A percentile compares a stretch with the other conserved stretches of the same genome.
These are phyloP conservation scores for Drosophila guanche DNA, from an alignment of 1,140 invertebrate species.

Conservation along the genomic window DNA sequence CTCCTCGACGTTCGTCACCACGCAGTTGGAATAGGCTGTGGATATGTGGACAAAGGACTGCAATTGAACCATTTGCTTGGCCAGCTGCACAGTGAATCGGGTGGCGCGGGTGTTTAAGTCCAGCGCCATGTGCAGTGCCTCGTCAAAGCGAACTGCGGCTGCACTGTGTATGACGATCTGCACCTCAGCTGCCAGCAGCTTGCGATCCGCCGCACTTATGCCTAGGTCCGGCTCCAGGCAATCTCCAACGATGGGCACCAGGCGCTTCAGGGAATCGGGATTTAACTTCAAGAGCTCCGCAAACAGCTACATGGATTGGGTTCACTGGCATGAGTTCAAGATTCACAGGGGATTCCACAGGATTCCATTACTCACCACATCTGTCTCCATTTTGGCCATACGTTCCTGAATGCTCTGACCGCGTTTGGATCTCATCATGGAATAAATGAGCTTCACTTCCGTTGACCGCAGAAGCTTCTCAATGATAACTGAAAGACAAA, in stretches of 20 bases:
- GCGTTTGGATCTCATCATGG: constrained; percentile 90
- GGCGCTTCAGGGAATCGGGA: constrained; percentile 30
- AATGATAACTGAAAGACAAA: constrained; percentile 85
- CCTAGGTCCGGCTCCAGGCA: constrained; percentile 87
- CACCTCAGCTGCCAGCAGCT: constrained; percentile 80
- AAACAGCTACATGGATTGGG: constrained; percentile 33
- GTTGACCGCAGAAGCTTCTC: constrained; percentile 92
- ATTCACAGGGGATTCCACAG: neutral
- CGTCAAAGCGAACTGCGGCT: constrained; percentile 92
- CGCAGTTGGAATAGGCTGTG: constrained; percentile 89
- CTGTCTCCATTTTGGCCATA: constrained; percentile 84
- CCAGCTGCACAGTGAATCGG: constrained; percentile 84
- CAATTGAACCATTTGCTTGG: constrained; percentile 87
- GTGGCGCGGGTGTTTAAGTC: constrained; percentile 87
- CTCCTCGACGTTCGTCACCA: constrained; percentile 86
- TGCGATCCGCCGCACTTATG: constrained; percentile 86
- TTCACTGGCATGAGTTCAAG: no score
- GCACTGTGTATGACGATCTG: constrained; percentile 92
- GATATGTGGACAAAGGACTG: constrained; percentile 88
- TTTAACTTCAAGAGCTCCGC: constrained; percentile 23
- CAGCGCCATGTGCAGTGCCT: constrained; percentile 87
- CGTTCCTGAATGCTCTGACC: constrained; percentile 88
- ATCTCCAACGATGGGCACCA: constrained; percentile 85
- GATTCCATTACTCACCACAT: constrained; percentile 73
- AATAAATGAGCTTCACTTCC: constrained; percentile 88